Evolutionary conservation across 2,888 invertebrate genomes (phyloP).

Genomic region (Aleiodes testaceus): DNA sequence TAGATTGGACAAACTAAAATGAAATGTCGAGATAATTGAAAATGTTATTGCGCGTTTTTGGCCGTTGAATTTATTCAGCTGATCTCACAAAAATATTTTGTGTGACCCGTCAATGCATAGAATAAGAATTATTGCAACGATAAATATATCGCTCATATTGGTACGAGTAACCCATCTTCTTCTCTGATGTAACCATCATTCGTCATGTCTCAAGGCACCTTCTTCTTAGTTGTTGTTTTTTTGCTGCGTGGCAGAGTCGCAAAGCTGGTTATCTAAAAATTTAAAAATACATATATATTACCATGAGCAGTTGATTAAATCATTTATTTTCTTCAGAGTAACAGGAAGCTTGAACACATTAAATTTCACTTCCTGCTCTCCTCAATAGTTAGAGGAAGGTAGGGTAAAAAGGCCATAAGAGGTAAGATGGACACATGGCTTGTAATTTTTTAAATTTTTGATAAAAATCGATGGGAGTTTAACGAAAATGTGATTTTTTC

Average conservation of each 20-base stretch:
- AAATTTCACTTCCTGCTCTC: constrained; percentile 2
- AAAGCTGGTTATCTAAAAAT: constrained; percentile 80
- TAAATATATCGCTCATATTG: constrained; percentile 41
- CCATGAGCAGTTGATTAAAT: constrained; percentile 5
- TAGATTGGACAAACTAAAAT: neutral
- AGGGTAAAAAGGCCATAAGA: too few relatives aligned
- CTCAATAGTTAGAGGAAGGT: neutral
- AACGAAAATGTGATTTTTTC: too few relatives aligned
- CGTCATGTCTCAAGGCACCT: constrained; percentile 71
- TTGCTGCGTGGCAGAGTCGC: constrained; percentile 84
- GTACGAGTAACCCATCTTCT: constrained; percentile 57
- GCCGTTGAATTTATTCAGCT: constrained; percentile 37
- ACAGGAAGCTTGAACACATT: neutral
- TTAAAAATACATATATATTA: constrained; percentile 60
- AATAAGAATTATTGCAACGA: constrained; percentile 10
- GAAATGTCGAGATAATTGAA: constrained; percentile 8
- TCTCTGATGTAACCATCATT: constrained; percentile 64
- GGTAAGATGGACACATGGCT: too few relatives aligned
- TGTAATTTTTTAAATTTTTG: too few relatives aligned
- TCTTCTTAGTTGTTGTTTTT: constrained; percentile 82
- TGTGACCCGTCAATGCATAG: constrained; percentile 15
- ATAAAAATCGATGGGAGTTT: too few relatives aligned
- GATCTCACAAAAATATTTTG: constrained; percentile 29
- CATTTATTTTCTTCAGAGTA: neutral
- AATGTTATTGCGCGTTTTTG: constrained; percentile 43